phyloP scores from a whole-genome alignment of 2,113 vertebrate species.

The Paracanthobrama guichenoti region DNA sequence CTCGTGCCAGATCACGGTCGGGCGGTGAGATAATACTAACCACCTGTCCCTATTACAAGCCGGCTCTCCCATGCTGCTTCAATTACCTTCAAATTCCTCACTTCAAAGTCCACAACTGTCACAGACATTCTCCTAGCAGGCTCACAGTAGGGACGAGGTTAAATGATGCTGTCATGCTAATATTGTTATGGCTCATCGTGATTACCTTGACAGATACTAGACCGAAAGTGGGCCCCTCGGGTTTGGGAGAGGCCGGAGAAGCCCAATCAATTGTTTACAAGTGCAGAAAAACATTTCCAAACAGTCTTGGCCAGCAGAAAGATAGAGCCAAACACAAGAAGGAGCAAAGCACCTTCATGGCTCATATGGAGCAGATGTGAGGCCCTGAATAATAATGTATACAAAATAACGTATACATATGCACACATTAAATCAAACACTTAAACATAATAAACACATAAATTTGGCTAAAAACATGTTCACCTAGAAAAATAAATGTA shows the following conservation, averaged over 20 bases:
- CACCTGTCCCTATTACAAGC: constrained; percentile 25
- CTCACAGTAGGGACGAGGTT: not conserved
- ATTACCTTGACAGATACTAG: constrained; percentile 43
- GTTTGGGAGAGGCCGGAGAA: not conserved
- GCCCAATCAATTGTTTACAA: constrained; percentile 47
- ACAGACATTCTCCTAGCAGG: constrained; percentile 1
- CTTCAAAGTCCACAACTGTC: constrained; percentile 42
- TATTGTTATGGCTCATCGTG: constrained; percentile 20
- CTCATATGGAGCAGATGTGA: constrained; percentile 36
- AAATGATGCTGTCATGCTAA: not conserved
- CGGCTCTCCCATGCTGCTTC: constrained; percentile 26
- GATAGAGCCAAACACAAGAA: constrained; percentile 13
- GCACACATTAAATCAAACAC: constrained; percentile 18
- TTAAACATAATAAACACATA: not conserved
- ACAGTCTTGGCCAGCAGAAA: constrained; percentile 28
- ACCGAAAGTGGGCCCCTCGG: not conserved
- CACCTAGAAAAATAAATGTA: not conserved
- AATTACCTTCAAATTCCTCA: constrained; percentile 45
- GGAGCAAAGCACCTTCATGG: not conserved
- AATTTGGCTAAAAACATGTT: not conserved
- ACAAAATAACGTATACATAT: not conserved
- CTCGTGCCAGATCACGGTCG: constrained; percentile 14
- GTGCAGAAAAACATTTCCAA: constrained; percentile 41
- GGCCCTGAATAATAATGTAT: not conserved
- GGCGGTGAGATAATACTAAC: constrained; percentile 34